These are phyloP conservation scores for Heteromormyrus szaboi DNA, from an alignment of 2,797 vertebrate genomes.

Conservation along the genomic window DNA sequence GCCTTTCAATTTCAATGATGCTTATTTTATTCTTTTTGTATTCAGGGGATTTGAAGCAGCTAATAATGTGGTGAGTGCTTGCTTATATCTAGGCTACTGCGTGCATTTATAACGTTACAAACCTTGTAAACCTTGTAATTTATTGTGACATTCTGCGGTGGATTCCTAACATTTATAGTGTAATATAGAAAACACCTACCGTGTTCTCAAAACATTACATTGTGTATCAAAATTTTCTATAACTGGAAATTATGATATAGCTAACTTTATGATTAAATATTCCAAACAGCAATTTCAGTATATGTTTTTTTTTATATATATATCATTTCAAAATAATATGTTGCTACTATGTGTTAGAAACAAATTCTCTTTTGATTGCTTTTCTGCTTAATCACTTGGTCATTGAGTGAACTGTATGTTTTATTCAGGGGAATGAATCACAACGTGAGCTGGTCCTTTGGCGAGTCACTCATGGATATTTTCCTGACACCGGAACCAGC, in stretches of 20 bases:
- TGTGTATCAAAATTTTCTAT: not conserved
- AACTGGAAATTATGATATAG: not conserved
- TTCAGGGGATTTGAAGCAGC: slow-evolving; percentile 69
- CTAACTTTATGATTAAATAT: not conserved
- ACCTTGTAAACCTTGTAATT: not conserved
- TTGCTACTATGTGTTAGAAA: not conserved
- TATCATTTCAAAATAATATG: not conserved
- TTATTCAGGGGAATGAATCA: slow-evolving; percentile 62
- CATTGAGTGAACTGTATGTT: slow-evolving; percentile 18
- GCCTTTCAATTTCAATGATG: not conserved
- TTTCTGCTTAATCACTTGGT: not conserved
- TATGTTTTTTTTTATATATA: not conserved
- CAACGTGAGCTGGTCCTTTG: slow-evolving; percentile 68
- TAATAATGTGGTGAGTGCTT: slow-evolving; percentile 67
- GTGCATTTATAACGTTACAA: not conserved
- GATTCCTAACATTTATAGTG: not conserved
- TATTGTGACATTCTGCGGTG: not conserved
- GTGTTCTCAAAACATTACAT: not conserved
- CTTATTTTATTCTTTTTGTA: slow-evolving; percentile 20
- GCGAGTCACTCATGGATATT: slow-evolving; percentile 54
- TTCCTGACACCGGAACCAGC: slow-evolving; percentile 44
- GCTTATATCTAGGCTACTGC: not conserved
- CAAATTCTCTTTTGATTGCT: not conserved
- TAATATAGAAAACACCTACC: not conserved
- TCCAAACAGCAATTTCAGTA: not conserved